A percentile compares a stretch with the other conserved stretches of the same genome.
Conservation (phyloP, 2,797 vertebrate genomes). For the Coccyzus lansbergi region DNA sequence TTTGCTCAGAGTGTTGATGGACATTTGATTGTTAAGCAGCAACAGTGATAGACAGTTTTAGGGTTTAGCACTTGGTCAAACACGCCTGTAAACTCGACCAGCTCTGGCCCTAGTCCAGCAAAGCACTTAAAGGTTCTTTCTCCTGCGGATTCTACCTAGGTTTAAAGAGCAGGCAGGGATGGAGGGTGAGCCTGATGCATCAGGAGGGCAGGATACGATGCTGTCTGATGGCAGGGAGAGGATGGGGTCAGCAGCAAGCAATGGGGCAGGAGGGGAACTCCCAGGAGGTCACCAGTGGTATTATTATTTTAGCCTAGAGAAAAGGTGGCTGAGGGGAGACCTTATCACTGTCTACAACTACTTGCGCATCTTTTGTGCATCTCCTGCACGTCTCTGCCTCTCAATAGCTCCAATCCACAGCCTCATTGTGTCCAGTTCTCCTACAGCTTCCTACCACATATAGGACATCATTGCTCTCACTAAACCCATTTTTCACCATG, state of each 20-base stretch:
- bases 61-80: background rate
- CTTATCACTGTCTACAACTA: no score
- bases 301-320: no score
- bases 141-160: rapidly evolving
- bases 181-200: background rate
- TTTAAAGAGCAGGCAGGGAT: rapidly evolving
- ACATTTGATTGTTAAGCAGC: background rate
- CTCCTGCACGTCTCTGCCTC: background rate
- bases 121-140: background rate
- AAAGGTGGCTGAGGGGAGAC: no score
- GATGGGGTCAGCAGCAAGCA: background rate
- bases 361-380: background rate
- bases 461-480: background rate
- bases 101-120: background rate
- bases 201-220: background rate
- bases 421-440: background rate
- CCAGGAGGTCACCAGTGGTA: background rate
- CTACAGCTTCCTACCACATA: background rate
- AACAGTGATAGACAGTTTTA: rapidly evolving
- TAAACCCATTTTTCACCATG: background rate
- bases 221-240: background rate
- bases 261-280: background rate
- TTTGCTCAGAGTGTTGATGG: background rate
- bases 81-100: background rate
- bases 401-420: background rate